Conservation (phyloP, 2,888 invertebrate species). For the Laspeyria flexula region DNA sequence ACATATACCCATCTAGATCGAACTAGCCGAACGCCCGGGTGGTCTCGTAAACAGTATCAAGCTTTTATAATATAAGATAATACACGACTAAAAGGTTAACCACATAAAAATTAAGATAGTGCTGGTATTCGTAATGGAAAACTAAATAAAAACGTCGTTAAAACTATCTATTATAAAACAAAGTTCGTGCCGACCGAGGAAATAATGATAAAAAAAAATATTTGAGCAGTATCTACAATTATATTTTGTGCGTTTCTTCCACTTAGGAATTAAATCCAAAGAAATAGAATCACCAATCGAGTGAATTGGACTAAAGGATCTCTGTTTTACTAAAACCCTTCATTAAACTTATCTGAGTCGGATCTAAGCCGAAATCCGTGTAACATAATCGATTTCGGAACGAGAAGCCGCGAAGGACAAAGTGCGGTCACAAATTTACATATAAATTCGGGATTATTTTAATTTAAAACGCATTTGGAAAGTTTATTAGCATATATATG, state of each 20-base stretch:
- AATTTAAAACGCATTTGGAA: slow-evolving; percentile 82
- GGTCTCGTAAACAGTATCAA: slow-evolving; percentile 66
- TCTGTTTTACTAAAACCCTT: slow-evolving; percentile 73
- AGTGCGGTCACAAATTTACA: slow-evolving; percentile 82
- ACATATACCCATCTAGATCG: slow-evolving; percentile 46
- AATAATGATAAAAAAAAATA: slow-evolving; percentile 51
- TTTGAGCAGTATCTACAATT: slow-evolving; percentile 38
- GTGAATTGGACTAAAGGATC: slow-evolving; percentile 67
- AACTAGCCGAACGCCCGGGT: slow-evolving; percentile 61
- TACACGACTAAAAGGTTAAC: slow-evolving; percentile 66
- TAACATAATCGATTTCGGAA: slow-evolving; percentile 81
- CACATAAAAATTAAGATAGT: slow-evolving; percentile 78
- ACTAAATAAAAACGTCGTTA: slow-evolving; percentile 61
- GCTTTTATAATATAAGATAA: slow-evolving; percentile 69
- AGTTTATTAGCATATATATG: slow-evolving; percentile 83
- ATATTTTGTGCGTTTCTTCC: slow-evolving; percentile 31
- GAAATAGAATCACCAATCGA: slow-evolving; percentile 64
- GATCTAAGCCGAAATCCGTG: slow-evolving; percentile 77
- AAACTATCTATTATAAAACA: slow-evolving; percentile 58
- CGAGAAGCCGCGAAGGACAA: slow-evolving; percentile 80
- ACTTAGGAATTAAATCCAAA: slow-evolving; percentile 26
- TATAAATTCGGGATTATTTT: slow-evolving; percentile 84
- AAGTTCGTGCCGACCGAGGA: slow-evolving; percentile 56
- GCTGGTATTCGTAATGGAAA: slow-evolving; percentile 59
- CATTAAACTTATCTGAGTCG: slow-evolving; percentile 77